phyloP scores from a whole-genome alignment of 2,113 vertebrate genomes.

The Abramis brama region DNA sequence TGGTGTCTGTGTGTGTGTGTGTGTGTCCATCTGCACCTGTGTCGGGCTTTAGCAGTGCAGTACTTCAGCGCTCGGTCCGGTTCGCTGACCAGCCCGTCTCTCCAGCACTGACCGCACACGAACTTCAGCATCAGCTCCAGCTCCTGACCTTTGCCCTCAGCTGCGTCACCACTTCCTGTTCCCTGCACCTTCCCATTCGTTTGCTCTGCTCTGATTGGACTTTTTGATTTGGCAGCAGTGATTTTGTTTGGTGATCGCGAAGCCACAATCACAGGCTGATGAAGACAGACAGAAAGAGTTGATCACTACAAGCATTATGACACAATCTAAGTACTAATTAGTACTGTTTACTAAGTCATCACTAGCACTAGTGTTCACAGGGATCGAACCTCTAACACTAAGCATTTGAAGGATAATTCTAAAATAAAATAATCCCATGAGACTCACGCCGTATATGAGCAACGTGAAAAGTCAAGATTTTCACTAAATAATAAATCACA shows the following conservation, averaged over 20 bases:
- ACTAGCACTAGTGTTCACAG: neutral
- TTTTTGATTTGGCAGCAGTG: constrained; percentile 21
- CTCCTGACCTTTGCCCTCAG: constrained; percentile 11
- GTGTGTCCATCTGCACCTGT: constrained; percentile 76
- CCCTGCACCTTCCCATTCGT: constrained; percentile 5
- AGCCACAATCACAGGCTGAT: neutral
- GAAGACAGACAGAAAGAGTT: neutral
- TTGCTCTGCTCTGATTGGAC: constrained; percentile 14
- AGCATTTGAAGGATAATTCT: neutral
- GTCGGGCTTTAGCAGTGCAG: constrained; percentile 89
- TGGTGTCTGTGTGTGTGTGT: neutral
- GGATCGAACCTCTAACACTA: neutral
- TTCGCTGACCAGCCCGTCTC: constrained; percentile 83
- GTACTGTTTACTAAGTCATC: neutral
- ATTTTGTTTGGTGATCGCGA: constrained; percentile 22
- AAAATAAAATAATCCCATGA: neutral
- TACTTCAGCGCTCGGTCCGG: constrained; percentile 89
- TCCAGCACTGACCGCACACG: constrained; percentile 89
- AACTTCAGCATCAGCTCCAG: constrained; percentile 88
- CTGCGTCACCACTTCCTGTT: constrained; percentile 30
- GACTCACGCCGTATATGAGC: neutral
- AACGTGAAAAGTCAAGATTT: neutral
- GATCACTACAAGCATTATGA: neutral
- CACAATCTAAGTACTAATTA: neutral
- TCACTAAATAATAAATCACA: neutral